Percentiles rank a stretch among this genome's conserved stretches.
These are phyloP conservation scores for Serripes groenlandicus DNA, from an alignment of 2,888 invertebrate species.

Conservation along the genomic window DNA sequence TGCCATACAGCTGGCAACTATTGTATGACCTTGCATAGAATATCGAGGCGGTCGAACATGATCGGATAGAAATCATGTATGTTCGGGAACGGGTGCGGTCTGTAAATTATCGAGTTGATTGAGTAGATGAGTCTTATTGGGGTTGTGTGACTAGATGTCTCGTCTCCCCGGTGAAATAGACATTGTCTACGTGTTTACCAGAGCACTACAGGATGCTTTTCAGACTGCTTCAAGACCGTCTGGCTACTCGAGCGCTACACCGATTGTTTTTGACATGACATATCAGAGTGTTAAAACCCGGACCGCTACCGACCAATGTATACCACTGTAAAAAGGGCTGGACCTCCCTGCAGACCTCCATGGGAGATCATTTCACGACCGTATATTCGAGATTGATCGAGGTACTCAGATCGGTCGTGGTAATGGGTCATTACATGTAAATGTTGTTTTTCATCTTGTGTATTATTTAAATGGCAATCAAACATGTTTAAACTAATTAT, in stretches of 20 bases:
- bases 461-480: no score
- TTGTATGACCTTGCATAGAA: no score
- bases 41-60: no score
- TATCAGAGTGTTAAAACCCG: slow-evolving; percentile 17
- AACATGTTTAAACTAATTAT: no score
- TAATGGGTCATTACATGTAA: slow-evolving; percentile 6
- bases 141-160: slow-evolving; percentile 14
- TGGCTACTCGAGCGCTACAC: slow-evolving; percentile 12
- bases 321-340: background rate
- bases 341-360: slow-evolving; percentile 4
- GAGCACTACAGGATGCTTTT: background rate
- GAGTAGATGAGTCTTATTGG: no score
- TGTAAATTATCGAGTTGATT: no score
- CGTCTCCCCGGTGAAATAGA: slow-evolving; percentile 18
- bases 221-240: slow-evolving; percentile 18
- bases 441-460: no score
- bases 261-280: slow-evolving; percentile 9
- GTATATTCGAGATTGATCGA: slow-evolving; percentile 17
- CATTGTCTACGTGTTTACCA: slow-evolving; percentile 13
- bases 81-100: no score
- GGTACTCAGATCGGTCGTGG: slow-evolving; percentile 22
- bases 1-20: no score
- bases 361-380: slow-evolving; percentile 19
- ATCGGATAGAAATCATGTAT: no score
- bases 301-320: slow-evolving; percentile 21